phyloP scores from a whole-genome alignment of 2,113 vertebrate genomes.

The Apus apus region DNA sequence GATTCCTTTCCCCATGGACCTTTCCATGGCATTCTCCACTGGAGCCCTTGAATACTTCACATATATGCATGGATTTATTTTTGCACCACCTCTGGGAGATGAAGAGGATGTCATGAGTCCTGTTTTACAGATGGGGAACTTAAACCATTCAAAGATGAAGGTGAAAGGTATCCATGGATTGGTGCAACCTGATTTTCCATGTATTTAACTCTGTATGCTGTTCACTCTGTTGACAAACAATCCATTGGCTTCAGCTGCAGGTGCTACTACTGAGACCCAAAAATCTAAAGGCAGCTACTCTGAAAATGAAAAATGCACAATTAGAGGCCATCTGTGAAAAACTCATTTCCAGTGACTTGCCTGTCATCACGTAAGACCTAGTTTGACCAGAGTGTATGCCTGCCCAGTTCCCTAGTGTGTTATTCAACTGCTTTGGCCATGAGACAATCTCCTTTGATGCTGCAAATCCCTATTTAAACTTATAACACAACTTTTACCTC shows the following conservation, averaged over 20 bases:
- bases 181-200: not conserved
- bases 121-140: not conserved
- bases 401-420: not conserved
- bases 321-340: constrained; percentile 23
- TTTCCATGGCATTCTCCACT: constrained; percentile 1
- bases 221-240: not conserved
- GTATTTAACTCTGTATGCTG: not conserved
- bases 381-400: not conserved
- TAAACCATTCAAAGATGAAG: not conserved
- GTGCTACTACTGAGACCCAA: not conserved
- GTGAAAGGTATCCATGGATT: not conserved
- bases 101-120: not conserved
- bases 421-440: not conserved
- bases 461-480: not conserved
- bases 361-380: not conserved
- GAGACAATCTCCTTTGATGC: constrained; percentile 23
- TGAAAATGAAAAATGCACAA: constrained; percentile 24
- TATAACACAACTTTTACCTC: constrained; percentile 21
- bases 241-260: not conserved
- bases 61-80: not conserved
- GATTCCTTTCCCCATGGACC: constrained; percentile 11
- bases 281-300: constrained; percentile 6
- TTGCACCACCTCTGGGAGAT: not conserved
- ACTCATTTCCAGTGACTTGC: not conserved
- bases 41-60: not conserved